Conservation (phyloP, 53 echinoderm and acorn worm species). For the Astropecten irregularis region DNA sequence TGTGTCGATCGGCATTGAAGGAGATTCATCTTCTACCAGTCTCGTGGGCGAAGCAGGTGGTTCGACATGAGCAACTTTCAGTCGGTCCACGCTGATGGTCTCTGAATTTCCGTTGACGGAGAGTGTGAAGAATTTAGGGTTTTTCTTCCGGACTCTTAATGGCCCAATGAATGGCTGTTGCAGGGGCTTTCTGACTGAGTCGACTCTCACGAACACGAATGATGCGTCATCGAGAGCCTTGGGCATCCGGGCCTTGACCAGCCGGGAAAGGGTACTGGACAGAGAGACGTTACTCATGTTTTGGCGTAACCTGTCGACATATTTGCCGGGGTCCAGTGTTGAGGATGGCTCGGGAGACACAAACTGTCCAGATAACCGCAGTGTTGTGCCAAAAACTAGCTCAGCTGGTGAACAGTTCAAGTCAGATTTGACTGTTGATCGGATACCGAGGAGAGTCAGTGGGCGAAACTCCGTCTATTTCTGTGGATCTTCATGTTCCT, state of each 20-base stretch:
- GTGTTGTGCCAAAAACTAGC: constrained; percentile 40
- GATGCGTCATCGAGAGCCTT: background rate
- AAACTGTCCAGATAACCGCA: constrained; percentile 48
- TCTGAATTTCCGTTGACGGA: constrained; percentile 35
- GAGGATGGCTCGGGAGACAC: background rate
- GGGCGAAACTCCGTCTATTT: constrained; percentile 15
- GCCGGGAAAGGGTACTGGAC: background rate
- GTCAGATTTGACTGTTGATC: constrained; percentile 19
- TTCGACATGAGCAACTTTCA: constrained; percentile 55
- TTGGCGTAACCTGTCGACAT: constrained; percentile 30
- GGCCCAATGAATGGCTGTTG: constrained; percentile 51
- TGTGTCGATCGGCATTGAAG: background rate
- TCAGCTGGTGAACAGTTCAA: constrained; percentile 41
- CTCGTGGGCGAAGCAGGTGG: background rate
- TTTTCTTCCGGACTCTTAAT: constrained; percentile 9
- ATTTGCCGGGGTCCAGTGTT: constrained; percentile 15
- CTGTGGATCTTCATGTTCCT: constrained; percentile 17
- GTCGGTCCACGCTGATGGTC: constrained; percentile 51
- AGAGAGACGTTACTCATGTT: constrained; percentile 40
- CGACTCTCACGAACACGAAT: constrained; percentile 30
- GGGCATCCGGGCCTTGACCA: background rate
- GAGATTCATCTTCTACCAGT: background rate
- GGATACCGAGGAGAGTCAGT: constrained; percentile 34
- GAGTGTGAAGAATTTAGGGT: constrained; percentile 48
- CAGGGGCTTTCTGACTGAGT: constrained; percentile 35